Evolutionary conservation across 2,797 vertebrate genomes (phyloP).

Genomic region (Hippocampus kuda): DNA sequence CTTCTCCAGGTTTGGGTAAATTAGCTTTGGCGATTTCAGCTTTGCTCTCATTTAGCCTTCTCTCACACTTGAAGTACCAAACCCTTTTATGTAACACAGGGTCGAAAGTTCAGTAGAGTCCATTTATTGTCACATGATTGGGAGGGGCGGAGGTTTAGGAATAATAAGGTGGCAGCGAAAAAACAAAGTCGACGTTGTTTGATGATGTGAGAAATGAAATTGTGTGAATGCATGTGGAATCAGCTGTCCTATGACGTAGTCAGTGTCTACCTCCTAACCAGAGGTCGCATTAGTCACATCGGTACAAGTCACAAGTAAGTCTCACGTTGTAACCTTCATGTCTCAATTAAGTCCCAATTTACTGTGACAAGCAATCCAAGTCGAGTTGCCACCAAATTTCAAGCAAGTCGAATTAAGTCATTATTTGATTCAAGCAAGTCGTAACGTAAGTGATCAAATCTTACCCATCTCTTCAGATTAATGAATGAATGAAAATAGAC

Average conservation of each 20-base stretch:
- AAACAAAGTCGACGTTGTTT: constrained; percentile 36
- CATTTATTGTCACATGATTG: constrained; percentile 34
- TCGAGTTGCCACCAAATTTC: too few relatives aligned
- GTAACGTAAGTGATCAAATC: too few relatives aligned
- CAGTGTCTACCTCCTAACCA: neutral
- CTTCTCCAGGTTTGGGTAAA: constrained; percentile 21
- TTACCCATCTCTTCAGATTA: too few relatives aligned
- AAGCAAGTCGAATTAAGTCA: too few relatives aligned
- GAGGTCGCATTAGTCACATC: too few relatives aligned
- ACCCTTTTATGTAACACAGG: constrained; percentile 40
- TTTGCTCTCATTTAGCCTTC: constrained; percentile 17
- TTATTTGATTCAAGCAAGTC: too few relatives aligned
- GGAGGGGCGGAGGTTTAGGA: constrained; percentile 21
- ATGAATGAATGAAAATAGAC: too few relatives aligned
- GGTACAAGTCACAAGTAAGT: too few relatives aligned
- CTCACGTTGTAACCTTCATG: neutral
- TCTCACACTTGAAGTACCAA: constrained; percentile 27
- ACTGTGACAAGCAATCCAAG: too few relatives aligned
- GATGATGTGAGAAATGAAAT: constrained; percentile 46
- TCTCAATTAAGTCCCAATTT: neutral
- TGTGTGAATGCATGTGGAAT: constrained; percentile 41
- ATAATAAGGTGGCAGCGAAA: constrained; percentile 24
- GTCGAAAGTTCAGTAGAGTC: constrained; percentile 47
- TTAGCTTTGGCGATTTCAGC: constrained; percentile 5
- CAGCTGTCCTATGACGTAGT: constrained; percentile 6